These are phyloP conservation scores for Lissonota sp. DNA, from an alignment of 2,888 invertebrate species.

Conservation along the genomic window DNA sequence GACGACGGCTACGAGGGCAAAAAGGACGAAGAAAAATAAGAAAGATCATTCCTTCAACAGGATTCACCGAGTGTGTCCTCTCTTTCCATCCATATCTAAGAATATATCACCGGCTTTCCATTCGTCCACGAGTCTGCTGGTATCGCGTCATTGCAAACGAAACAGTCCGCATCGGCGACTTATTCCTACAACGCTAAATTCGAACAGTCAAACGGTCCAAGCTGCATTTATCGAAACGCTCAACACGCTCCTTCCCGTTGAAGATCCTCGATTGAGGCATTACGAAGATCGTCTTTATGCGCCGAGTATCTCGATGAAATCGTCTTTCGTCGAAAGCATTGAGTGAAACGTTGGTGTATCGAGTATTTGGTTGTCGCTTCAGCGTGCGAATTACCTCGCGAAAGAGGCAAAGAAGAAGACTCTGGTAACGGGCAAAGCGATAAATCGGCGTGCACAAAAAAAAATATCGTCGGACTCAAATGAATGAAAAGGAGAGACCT, in stretches of 20 bases:
- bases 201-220: too few relatives aligned
- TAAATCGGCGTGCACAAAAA: slow-evolving; percentile 42
- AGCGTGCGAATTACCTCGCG: not conserved
- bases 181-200: too few relatives aligned
- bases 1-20: slow-evolving; percentile 34
- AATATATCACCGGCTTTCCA: slow-evolving; percentile 34
- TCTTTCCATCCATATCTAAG: slow-evolving; percentile 26
- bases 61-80: slow-evolving; percentile 33
- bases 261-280: too few relatives aligned
- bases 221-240: too few relatives aligned
- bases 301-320: not conserved
- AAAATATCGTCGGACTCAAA: not conserved
- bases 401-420: too few relatives aligned
- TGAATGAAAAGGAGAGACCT: not conserved
- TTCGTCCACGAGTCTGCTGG: slow-evolving; percentile 4
- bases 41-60: slow-evolving; percentile 45
- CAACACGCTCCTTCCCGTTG: too few relatives aligned
- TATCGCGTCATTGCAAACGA: not conserved
- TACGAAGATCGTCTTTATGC: not conserved
- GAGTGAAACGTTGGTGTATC: not conserved
- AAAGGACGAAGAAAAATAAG: slow-evolving; percentile 35
- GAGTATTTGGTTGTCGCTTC: not conserved
- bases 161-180: too few relatives aligned
- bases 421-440: slow-evolving; percentile 15
- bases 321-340: not conserved